Base-by-base conservation (phyloP, 2,888 invertebrate genomes). In the Ophraella communa region DNA sequence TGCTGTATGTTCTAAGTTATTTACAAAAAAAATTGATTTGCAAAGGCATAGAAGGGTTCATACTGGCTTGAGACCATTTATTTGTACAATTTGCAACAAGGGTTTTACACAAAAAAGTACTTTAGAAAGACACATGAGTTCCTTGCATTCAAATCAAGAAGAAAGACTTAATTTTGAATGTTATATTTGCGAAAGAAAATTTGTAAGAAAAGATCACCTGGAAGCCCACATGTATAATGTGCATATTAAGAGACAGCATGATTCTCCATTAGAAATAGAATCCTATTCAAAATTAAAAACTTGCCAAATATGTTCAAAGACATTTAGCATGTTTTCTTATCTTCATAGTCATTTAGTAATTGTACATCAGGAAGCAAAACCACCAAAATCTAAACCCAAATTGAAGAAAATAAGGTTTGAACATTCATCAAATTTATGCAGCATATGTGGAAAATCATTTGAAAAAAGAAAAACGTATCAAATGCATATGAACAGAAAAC, bases 51-150 rank as follows among this genome's bases (percentile, higher is more conserved):
- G 52, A 10, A 52, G 67, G n/a, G 55, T 64, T 10, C 70, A 70
- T 18, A 66, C 70, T 8, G 70, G 67, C 20, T 17, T 63, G 14
- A 62, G 64, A 55, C 75, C 74, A 53, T 73, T 73, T 10, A 60
- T 65, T 62, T 78, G 78, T 61, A 73, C 67, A 30, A 62, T 75
- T 30, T 78, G 78, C 54, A 72, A 72, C 52, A 76, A 76, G 64
- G 68, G 69, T 2, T 78, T 77, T 65, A 70, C 74, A 47, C 76
- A 77, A 62, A 73, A 73, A n/a, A 71, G 72, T 42, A 76, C 77
- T 54, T 67, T 77, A 55, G 71, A 73, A 1, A 71, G 75, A 5
- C 78, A 78, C 60, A 74, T 76, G 71, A 71, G 73, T n/a, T 75
- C 74, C 11, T 35, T 54, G 8, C 78, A 78, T 59, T 73, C 74